Evolutionary conservation across 2,797 vertebrate species (phyloP), one percentile per base, ranked within the genome.

Genomic region (Myripristis murdjan): DNA sequence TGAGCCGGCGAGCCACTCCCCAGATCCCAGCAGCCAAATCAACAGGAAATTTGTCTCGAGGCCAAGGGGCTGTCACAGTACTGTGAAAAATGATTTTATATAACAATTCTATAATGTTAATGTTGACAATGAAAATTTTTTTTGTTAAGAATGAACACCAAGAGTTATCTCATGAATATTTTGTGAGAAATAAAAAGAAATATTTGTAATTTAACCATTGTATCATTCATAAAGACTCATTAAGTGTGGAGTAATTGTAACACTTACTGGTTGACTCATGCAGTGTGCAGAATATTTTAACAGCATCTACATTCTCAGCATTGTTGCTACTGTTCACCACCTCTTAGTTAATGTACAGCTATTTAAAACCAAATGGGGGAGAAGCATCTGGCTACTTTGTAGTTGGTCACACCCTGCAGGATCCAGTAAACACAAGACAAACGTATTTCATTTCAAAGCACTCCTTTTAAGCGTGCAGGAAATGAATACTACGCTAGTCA

Each of bases 171-270:
- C 58, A 65, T 82, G 51, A 68, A 60, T 85, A 75, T 88, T 89
- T 85, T 82, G 72, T 87, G 62, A 80, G 51, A 86, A 93, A 91
- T 89, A 87, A 93, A 92, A 83, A 23, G 5, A 81, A 68, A 41
- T 54, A 43, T 84, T 89, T 89, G 24, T 64, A 69, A 76, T 75
- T 49, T 44, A 65, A 52, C 18, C 1, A 12, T 58, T 35, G 3
- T 43, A 14, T 58, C 12, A 35, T 59, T 77, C 1, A 22, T 23
- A 7, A 14, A 0, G 28, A 73, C 3, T 59, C 11, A 56, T 44
- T 66, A 39, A 9, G n/a, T 35, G 14, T 60, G 33, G 1, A 39
- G 35, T 46, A 7, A 47, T 12, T 63, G 9, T 48, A 20, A 49
- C 10, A 20, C 48, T 23, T 41, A 3, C 9, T 2, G 23, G 22